These are phyloP conservation scores for Acanthoscelides obtectus DNA, from an alignment of 2,888 invertebrate genomes.

Conservation along the genomic window DNA sequence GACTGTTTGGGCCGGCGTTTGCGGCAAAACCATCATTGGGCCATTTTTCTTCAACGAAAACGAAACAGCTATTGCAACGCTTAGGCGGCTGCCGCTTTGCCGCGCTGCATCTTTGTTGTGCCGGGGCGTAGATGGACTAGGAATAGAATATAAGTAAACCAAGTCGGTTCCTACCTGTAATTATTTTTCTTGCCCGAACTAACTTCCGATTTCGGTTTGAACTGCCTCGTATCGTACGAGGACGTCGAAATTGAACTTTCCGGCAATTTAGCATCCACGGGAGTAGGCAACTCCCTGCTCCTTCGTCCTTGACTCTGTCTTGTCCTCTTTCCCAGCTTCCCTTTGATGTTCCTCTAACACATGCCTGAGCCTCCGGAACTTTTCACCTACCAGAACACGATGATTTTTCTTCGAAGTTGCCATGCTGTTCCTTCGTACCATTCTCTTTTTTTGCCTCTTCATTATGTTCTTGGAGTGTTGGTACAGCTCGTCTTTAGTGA, in stretches of 20 bases:
- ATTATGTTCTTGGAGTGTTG: constrained; percentile 86
- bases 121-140: no score
- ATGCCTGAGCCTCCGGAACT: constrained; percentile 41
- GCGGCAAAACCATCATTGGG: no score
- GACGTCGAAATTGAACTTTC: constrained; percentile 61
- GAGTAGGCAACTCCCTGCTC: constrained; percentile 4
- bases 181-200: constrained; percentile 30
- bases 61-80: no score
- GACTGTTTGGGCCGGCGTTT: no score
- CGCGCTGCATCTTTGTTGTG: no score
- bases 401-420: constrained; percentile 28
- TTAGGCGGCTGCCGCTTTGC: no score
- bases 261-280: constrained; percentile 38
- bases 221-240: constrained; percentile 59
- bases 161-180: constrained; percentile 27
- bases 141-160: no score
- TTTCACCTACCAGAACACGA: constrained; percentile 36
- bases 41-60: no score
- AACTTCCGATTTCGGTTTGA: constrained; percentile 54
- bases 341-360: constrained; percentile 58
- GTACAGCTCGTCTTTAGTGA: constrained; percentile 89
- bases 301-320: constrained; percentile 10
- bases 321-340: constrained; percentile 27
- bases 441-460: constrained; percentile 75
- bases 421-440: constrained; percentile 52